Conservation (phyloP, 2,113 vertebrate species). For the Xenus cinereus region DNA sequence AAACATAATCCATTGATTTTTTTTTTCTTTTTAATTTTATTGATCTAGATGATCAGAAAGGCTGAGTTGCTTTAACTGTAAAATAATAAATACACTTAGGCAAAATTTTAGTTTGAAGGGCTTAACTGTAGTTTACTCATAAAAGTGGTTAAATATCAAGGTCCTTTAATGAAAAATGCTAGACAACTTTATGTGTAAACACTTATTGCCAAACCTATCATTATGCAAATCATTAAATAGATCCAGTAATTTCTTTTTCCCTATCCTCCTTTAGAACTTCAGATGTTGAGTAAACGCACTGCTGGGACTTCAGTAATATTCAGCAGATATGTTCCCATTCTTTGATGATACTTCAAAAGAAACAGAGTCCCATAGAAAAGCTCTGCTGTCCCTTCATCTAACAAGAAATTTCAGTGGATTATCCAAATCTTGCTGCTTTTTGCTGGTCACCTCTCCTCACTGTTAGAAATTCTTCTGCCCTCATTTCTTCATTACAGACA, state of each 20-base stretch:
- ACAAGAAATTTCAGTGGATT: background rate
- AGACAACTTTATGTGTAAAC: background rate
- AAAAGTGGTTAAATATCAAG: background rate
- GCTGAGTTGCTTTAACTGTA: background rate
- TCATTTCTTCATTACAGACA: background rate
- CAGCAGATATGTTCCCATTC: background rate
- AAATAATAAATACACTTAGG: background rate
- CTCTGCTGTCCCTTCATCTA: background rate
- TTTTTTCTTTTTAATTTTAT: background rate
- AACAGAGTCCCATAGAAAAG: background rate
- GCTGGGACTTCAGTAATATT: background rate
- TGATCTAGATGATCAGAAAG: background rate
- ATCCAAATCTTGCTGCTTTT: background rate
- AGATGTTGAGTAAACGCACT: background rate
- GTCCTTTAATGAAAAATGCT: background rate
- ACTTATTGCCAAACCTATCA: background rate
- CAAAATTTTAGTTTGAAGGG: background rate
- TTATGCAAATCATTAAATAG: background rate
- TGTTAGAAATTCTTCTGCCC: background rate
- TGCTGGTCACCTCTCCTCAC: background rate
- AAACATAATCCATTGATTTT: background rate
- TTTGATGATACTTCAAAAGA: background rate
- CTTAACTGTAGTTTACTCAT: background rate
- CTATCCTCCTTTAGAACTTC: background rate
- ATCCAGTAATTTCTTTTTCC: background rate